Evolutionary conservation across 2,888 invertebrate genomes (phyloP), one percentile per base, ranked within the genome.

Genomic region (Nemotelus nigrinus): DNA sequence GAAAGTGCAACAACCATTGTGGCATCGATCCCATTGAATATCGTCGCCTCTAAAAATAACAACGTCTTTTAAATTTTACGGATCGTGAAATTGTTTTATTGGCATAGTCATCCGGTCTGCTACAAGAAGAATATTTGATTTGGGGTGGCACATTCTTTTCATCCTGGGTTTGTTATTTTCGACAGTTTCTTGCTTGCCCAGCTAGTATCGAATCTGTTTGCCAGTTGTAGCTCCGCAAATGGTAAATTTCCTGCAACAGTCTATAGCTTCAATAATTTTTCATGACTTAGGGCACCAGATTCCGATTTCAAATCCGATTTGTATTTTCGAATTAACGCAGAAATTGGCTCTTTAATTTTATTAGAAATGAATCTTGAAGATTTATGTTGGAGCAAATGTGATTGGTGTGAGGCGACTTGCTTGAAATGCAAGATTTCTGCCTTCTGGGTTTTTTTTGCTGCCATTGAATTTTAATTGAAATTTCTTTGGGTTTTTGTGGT

Each of bases 31-130:
- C 50, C 41, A 43, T 53, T 41, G 41, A 48, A 67, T 43, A 25
- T 25, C 25, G 25, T 25, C 25, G 25, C 25, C 53, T 43, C 70
- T 53, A 53, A 70, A 70, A 53, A 70, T 70, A 53, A 70, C 53
- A 6, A 53, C 53, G 53, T 70, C 70, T 70, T 70, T 70, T 70
- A 70, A 60, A 60, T 74, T 74, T 74, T 74, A 74, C 74, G 74
- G 74, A 57, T 74, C 74, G 74, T 74, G 63, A 74, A 74, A 74
- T 74, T 74, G 74, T 74, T 74, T 74, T 74, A 74, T 74, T 74
- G 74, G 48, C 41, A 39, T 63, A 48, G 63, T 10, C 48, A 74
- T 74, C 60, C 65, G 65, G 65, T 8, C 65, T 25, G 45, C 41
- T 47, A 43, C 10, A 1, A 25, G 25, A 55, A 39, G 39, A 70